phyloP scores from a whole-genome alignment of 92 coral and sea anemone species.

The Bergia sp. region DNA sequence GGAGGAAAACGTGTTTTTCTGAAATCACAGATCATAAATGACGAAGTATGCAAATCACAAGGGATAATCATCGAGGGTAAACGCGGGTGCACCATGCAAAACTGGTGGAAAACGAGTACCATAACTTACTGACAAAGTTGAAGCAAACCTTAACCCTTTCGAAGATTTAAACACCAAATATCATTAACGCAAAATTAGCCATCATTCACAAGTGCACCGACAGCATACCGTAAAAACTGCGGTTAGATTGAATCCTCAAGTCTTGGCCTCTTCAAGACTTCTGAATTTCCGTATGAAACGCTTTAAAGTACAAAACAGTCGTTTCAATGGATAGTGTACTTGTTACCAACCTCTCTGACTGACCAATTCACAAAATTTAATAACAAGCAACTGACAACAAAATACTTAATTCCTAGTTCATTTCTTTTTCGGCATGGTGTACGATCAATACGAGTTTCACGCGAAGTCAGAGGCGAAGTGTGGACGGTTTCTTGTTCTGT shows the following conservation, averaged over 20 bases:
- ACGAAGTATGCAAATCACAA: constrained; percentile 21
- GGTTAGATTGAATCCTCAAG: constrained; percentile 12
- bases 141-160: background rate
- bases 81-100: background rate
- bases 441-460: constrained; percentile 11
- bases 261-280: constrained; percentile 14
- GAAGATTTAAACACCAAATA: background rate
- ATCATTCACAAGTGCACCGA: constrained; percentile 4
- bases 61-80: background rate
- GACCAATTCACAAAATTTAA: background rate
- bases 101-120: background rate
- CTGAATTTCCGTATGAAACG: background rate
- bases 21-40: constrained; percentile 26
- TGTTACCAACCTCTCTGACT: background rate
- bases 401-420: constrained; percentile 7
- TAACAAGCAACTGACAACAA: constrained; percentile 9
- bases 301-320: background rate
- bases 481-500: background rate
- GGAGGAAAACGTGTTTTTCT: background rate
- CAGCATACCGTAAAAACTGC: constrained; percentile 10
- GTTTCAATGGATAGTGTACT: background rate
- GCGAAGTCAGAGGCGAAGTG: background rate
- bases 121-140: background rate
- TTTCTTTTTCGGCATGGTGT: constrained; percentile 5
- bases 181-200: background rate